Percentiles rank a stretch among this genome's conserved stretches.
phyloP scores from a whole-genome alignment of 1,140 invertebrate genomes.

The Nixonia krombeini region DNA sequence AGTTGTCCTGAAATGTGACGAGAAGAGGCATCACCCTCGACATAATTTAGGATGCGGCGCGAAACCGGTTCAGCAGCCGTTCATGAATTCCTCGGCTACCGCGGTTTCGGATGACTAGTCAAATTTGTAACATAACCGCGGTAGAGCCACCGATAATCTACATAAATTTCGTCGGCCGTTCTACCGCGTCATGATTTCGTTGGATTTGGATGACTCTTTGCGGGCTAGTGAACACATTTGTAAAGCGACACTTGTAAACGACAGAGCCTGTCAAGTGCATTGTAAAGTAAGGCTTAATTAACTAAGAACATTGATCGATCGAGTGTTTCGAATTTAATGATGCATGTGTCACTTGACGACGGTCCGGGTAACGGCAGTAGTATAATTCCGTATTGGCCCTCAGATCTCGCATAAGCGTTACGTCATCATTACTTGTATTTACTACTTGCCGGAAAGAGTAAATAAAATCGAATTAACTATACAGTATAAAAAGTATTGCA shows the following conservation, averaged over 20 bases:
- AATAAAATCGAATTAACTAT: too few species aligned
- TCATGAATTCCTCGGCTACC: too few species aligned
- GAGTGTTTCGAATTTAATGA: not conserved
- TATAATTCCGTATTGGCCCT: not conserved
- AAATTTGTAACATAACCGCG: not conserved
- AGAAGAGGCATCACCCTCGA: too few species aligned
- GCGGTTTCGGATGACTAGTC: not conserved
- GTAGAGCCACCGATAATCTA: not conserved
- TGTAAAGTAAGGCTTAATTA: not conserved
- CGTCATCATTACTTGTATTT: too few species aligned
- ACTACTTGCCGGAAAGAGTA: too few species aligned
- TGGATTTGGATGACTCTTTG: not conserved
- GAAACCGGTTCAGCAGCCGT: too few species aligned
- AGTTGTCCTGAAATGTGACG: too few species aligned
- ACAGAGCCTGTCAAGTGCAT: not conserved
- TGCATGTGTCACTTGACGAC: not conserved
- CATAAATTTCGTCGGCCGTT: not conserved
- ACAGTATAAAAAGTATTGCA: too few species aligned
- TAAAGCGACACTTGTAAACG: not conserved
- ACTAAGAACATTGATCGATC: not conserved
- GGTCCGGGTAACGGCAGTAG: not conserved
- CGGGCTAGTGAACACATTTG: not conserved
- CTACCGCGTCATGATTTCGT: not conserved
- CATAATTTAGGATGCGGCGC: too few species aligned
- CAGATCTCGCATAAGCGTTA: too few species aligned